Evolutionary conservation across 2,888 invertebrate genomes (phyloP), one percentile per base, ranked within the genome.

Genomic region (Cephus nigrinus): DNA sequence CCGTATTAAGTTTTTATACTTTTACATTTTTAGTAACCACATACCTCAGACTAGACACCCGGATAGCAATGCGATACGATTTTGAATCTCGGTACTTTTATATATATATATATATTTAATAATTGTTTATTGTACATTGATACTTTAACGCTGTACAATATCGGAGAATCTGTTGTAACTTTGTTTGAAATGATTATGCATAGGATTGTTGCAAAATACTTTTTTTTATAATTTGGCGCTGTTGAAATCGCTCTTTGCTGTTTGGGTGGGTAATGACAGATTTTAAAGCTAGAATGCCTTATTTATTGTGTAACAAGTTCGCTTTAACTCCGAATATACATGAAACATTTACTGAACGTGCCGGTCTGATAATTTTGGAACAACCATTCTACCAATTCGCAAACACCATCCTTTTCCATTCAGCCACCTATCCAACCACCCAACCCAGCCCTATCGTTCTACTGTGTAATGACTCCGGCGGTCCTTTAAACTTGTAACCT

Each of bases 1-100:
- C 84, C 88, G 88, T 90, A 90, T 90, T 90, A 89, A 90, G 88
- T 89, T 89, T 89, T 90, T 89, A 89, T 90, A 90, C 87, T 88
- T 90, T 90, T 91, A 90, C 90, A 90, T 87, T 88, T 89, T 90
- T 90, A 91, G 89, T 88, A 89, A 91, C 90, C 90, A 85, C 88
- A 90, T 90, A 91, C 90, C 90, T 91, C 90, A 90, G 86, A 88
- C 85, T 85, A 85, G 79, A 84, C 83, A 83, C 83, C 86, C 86
- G 84, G 82, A 81, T 71, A 68, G 33, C 33, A 15, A 34, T 74
- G 33, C 12, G 74, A 55, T 55, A 55, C 55, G 55, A 55, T 55
- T 55, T 23, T 55, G 55, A 55, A 55, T 55, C 55, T 55, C 55
- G 55, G 55, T 55, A 55, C 23, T 55, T 40, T 23, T 40, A 40